Evolutionary conservation across 2,888 invertebrate species (phyloP), one percentile per base, ranked within the genome.

Genomic region (Lithophane socia): DNA sequence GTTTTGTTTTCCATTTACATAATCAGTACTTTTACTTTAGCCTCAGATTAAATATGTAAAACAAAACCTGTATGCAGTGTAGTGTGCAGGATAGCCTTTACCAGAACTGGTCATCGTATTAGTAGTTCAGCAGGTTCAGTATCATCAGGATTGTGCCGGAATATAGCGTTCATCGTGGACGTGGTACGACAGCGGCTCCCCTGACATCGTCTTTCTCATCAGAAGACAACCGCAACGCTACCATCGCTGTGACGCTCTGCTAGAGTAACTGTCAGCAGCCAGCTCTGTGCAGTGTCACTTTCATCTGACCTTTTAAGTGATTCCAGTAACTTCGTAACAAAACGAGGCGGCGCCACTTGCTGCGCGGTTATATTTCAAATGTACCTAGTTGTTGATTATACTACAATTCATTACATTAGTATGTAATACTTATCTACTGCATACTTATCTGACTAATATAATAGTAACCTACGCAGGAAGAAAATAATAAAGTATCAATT

Each of bases 1-100:
- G 65, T 77, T 58, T 75, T 61, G 42, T 81, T 75, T 44, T 58
- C 42, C 13, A 77, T 77, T 77, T 64, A 13, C 29, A 29, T 63
- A 73, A n/a, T 63, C 47, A 71, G 79, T 61, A 24, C 44, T 61
- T 71, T 47, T 44, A 54, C 24, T 61, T 47, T 44, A 54, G 37
- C n/a, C 5, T 52, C 10, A 16, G 16, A 49, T 75, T 18, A 77
- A 64, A 21, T 70, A 60, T 60, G 42, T 16, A 21, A 72, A 72
- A 67, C 8, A 52, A 29, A 49, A 29, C 5, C 37, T 37, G 37
- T 37, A 3, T 37, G 29, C 29, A 29, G 29, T 37, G 4, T 37
- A 37, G 37, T 37, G 47, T 12, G 18, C 47, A 8, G 10, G 10
- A 2, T 10, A 66, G 7, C 18, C 12, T 47, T 44, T 24, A 65